Percentiles rank a stretch among this genome's conserved stretches.
phyloP scores from a whole-genome alignment of 2,797 vertebrate genomes.

The Gallinago nigripennis region DNA sequence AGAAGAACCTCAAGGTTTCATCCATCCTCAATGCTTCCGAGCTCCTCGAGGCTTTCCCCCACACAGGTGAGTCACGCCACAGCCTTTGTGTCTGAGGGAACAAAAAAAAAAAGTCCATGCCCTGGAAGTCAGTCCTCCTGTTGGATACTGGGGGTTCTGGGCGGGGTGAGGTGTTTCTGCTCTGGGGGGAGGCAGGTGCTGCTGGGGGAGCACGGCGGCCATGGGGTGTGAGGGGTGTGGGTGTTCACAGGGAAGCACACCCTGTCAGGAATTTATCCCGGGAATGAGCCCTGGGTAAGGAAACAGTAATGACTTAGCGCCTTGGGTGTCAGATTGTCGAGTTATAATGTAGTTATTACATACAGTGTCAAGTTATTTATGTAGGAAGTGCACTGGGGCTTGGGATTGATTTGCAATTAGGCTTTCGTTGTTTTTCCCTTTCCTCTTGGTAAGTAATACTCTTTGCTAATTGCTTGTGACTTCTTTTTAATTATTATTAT shows the following conservation, averaged over 20 bases:
- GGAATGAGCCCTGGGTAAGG: too few species aligned
- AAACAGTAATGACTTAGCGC: fast-evolving
- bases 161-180: fast-evolving
- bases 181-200: background rate
- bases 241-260: fast-evolving
- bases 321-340: background rate
- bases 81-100: background rate
- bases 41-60: background rate
- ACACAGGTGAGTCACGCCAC: background rate
- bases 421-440: background rate
- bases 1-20: background rate
- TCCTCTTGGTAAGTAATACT: background rate
- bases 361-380: background rate
- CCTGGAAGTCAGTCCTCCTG: background rate
- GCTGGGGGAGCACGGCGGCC: too few species aligned
- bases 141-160: background rate
- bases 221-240: fast-evolving
- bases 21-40: background rate
- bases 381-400: background rate
- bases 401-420: background rate
- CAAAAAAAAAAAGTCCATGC: background rate
- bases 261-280: fast-evolving
- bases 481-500: fast-evolving
- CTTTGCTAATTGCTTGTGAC: background rate
- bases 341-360: background rate